Evolutionary conservation across 2,888 invertebrate species (phyloP), one percentile per base, ranked within the genome.

Genomic region (Strigamia transsilvanica): DNA sequence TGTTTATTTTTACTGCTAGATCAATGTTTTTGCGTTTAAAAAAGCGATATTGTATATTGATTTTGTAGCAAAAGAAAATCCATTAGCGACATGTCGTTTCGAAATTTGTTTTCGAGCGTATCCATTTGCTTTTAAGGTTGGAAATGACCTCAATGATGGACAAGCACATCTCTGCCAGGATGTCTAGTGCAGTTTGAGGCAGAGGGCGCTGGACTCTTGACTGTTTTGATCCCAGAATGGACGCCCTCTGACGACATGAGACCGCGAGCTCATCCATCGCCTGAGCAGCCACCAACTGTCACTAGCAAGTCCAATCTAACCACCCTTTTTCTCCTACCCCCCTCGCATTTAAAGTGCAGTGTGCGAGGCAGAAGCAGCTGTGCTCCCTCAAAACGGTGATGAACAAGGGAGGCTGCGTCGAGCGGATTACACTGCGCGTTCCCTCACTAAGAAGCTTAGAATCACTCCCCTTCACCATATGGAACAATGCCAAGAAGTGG

Each of bases 121-220:
- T 73, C 73, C 73, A 73, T 73, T 73, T 73, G 73, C 73, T 73
- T 73, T 73, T 32, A 73, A 73, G 27, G 27, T 73, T 73, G 73
- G 6, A 27, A 73, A 27, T 73, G 73, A 73, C 73, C 73, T 4
- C 23, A 32, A 32, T 73, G 73, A 73, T 32, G 73, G 73, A 73
- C 73, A 73, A 32, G 27, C 32, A 73, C 27, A 73, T 73, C 27
- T 13, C 21, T 2, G 12, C 12, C 7, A 56, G 21, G 23, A 73
- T 32, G 32, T 73, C 73, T 73, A 32, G 32, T 73, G 73, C 73
- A 32, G 27, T 73, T 73, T 73, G n/a, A 73, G 32, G 73, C 73
- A 73, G 73, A 73, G 73, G 73, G 73, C 73, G 73, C 73, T 73
- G 73, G 73, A 73, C 73, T 73, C 73, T 73, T 73, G 73, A 73